Base-by-base conservation (phyloP, 2,113 vertebrate species). In the Numenius arquata region DNA sequence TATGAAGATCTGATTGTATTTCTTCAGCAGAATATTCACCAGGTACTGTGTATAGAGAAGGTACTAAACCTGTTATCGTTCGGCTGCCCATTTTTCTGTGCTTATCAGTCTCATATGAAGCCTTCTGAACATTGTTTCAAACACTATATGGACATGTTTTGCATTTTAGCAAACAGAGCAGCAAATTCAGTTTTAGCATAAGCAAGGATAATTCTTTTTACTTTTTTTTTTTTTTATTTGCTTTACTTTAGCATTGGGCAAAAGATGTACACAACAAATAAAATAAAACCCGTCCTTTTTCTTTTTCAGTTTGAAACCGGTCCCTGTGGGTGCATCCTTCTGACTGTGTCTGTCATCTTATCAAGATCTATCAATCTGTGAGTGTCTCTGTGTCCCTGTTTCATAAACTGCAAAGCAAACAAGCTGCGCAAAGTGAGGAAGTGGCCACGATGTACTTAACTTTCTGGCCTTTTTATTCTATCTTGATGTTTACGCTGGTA, bases 341-440 rank as follows among this genome's bases (percentile, higher is more conserved):
- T 99, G 70, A 98, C 98, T 4, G 78, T 99, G 88, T 99, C 99
- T 18, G 99, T 98, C 79, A 96, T 99, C 95, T 97, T 99, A 61
- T 99, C 99, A 72, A 98, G 99, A 96, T 98, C 99, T 40, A 94
- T 98, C 63, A 98, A 98, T 48, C 98, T 97, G 99, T 99, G 98
- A 98, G 98, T 98, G 65, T 41, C 77, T 89, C 59, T 90, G 15
- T 59, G 19, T 53, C 53, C 52, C 43, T 40, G 6, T 88, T 68
- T 40, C 34, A 50, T 55, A n/a, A 91, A 52, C 15, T 74, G 15
- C 74, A 68, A 65, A 61, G 66, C 38, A 48, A 59, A 81, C 25
- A 84, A 78, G 23, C 40, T 71, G 58, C 23, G n/a, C 20, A 62
- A 40, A 82, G 26, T 1, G 8, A 50, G 38, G 14, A 9, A 16